phyloP scores from a whole-genome alignment of 2,797 vertebrate genomes.

The Sparus aurata region DNA sequence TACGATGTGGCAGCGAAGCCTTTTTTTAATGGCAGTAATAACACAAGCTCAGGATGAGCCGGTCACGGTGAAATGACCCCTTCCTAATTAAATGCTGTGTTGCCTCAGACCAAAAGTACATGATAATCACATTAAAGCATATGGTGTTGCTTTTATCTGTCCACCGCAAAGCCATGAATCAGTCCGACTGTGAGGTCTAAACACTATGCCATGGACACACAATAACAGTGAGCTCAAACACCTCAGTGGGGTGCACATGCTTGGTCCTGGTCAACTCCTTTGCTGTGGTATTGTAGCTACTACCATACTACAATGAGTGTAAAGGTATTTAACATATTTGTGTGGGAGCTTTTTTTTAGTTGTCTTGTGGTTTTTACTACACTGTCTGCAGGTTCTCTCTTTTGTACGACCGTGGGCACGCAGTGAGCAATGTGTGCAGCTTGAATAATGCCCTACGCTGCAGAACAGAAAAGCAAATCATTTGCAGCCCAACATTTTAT shows the following conservation, averaged over 20 bases:
- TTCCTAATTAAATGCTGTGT: constrained; percentile 73
- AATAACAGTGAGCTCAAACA: constrained; percentile 28
- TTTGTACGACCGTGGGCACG: constrained; percentile 11
- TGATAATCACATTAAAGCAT: constrained; percentile 74
- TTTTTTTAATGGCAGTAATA: constrained; percentile 71
- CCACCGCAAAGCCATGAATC: constrained; percentile 39
- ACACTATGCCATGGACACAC: background rate
- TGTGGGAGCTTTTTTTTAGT: background rate
- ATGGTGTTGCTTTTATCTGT: constrained; percentile 58
- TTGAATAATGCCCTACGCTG: constrained; percentile 7
- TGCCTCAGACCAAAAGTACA: constrained; percentile 70
- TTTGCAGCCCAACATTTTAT: constrained; percentile 44
- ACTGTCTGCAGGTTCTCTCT: constrained; percentile 4
- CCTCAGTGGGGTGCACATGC: constrained; percentile 9
- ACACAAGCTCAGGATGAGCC: constrained; percentile 58
- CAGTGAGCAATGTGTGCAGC: constrained; percentile 17
- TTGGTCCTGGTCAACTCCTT: background rate
- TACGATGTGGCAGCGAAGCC: constrained; percentile 52
- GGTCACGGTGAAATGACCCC: constrained; percentile 71
- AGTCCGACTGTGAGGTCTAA: constrained; percentile 22
- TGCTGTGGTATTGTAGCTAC: background rate
- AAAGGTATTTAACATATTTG: background rate
- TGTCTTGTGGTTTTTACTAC: constrained; percentile 8
- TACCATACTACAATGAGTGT: too few relatives aligned
- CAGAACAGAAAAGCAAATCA: constrained; percentile 22